phyloP scores from a whole-genome alignment of 2,888 invertebrate species.

The Leptinotarsa rubiginosa region DNA sequence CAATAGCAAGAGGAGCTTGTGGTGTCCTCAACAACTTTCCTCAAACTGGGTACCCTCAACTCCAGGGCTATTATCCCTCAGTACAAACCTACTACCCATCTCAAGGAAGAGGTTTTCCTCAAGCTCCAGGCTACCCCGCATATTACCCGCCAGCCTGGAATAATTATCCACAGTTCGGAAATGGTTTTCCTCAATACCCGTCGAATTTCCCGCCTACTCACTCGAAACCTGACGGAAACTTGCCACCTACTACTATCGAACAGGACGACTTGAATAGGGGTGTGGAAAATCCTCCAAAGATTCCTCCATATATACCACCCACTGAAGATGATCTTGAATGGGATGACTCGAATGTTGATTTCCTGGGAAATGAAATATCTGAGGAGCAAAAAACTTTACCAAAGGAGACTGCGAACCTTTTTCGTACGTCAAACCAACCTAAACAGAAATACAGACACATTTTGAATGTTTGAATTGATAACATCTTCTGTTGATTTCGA shows the following conservation, averaged over 20 bases:
- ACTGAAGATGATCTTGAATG: too few species aligned
- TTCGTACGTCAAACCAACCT: too few species aligned
- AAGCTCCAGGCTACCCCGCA: constrained; percentile 7
- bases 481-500: too few species aligned
- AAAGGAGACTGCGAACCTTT: too few species aligned
- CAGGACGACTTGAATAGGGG: constrained; percentile 32
- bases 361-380: too few species aligned
- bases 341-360: too few species aligned
- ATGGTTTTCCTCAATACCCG: not conserved
- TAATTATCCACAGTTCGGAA: constrained; percentile 6
- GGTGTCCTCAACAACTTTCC: constrained; percentile 32
- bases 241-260: constrained; percentile 25
- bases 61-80: not conserved
- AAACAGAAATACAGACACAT: too few species aligned
- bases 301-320: too few species aligned
- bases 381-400: too few species aligned
- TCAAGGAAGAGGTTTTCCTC: constrained; percentile 24
- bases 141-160: not conserved
- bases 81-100: not conserved
- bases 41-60: not conserved
- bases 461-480: too few species aligned
- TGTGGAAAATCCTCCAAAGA: not conserved
- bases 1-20: constrained; percentile 40
- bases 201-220: not conserved
- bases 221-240: not conserved